phyloP scores from a whole-genome alignment of 2,797 vertebrate species.

The Trachurus trachurus region DNA sequence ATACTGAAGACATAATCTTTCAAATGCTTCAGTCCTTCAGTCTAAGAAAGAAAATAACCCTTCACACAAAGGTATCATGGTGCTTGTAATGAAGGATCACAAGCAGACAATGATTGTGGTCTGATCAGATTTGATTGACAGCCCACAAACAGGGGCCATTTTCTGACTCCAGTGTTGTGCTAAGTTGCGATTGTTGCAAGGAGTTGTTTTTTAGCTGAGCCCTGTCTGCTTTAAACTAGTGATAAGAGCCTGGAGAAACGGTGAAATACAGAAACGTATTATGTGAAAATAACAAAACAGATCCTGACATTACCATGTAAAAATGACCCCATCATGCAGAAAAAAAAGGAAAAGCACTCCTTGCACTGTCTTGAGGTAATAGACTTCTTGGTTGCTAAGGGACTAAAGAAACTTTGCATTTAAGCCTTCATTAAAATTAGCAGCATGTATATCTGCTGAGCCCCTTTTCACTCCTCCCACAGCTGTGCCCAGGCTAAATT shows the following conservation, averaged over 20 bases:
- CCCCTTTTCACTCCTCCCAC: not conserved
- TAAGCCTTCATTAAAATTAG: not conserved
- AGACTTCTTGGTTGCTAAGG: not conserved
- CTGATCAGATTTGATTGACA: not conserved
- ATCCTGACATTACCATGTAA: not conserved
- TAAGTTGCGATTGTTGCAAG: not conserved
- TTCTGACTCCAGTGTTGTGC: not conserved
- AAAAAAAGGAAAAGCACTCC: not conserved
- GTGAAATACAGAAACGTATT: not conserved
- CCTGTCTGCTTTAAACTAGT: not conserved
- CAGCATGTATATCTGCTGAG: not conserved
- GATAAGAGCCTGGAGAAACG: not conserved
- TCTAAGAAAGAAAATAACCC: not conserved
- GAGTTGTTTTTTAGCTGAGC: not conserved
- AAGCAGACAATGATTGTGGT: not conserved
- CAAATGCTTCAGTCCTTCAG: not conserved
- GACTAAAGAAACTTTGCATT: not conserved
- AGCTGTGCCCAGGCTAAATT: slow-evolving; percentile 11
- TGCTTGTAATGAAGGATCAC: not conserved
- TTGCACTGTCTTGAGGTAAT: not conserved
- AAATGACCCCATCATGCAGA: not conserved
- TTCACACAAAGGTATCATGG: not conserved
- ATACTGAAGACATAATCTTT: not conserved
- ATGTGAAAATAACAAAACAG: not conserved
- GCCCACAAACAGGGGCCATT: not conserved